A percentile compares a stretch with the other conserved stretches of the same genome.
These are phyloP conservation scores for Heteronetta atricapilla DNA, from an alignment of 2,113 vertebrate species.

Conservation along the genomic window DNA sequence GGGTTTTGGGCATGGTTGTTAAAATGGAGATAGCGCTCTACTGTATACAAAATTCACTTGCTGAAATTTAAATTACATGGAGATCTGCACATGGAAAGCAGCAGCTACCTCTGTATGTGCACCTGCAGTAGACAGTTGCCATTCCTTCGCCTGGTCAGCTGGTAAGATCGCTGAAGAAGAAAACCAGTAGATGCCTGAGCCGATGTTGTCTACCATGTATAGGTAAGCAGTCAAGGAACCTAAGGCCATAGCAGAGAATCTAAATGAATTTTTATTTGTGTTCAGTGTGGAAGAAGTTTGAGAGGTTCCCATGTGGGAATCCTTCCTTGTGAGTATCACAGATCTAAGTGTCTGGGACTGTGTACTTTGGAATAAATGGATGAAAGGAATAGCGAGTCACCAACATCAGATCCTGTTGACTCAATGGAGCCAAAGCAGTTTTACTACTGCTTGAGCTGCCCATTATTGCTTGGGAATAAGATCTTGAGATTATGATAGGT, in stretches of 20 bases:
- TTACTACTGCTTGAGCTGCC: not conserved
- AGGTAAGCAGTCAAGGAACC: not conserved
- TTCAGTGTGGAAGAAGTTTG: not conserved
- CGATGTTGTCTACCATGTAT: fast-evolving
- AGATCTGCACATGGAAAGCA: not conserved
- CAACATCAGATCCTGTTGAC: not conserved
- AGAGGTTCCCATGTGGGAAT: not conserved
- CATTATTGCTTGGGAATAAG: not conserved
- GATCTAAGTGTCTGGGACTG: not conserved
- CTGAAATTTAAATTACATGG: not conserved
- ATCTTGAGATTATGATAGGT: not conserved
- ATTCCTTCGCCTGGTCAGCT: not conserved
- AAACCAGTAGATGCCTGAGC: not conserved
- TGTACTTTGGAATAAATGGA: not conserved
- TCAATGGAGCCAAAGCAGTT: not conserved
- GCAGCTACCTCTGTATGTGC: not conserved
- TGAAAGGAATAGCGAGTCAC: not conserved
- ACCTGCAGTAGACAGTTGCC: not conserved
- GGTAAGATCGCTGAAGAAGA: not conserved
- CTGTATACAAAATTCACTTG: not conserved
- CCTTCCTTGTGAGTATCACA: not conserved
- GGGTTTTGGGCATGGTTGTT: not conserved
- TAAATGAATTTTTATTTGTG: not conserved
- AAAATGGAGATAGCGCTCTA: not conserved
- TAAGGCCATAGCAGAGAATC: not conserved